Evolutionary conservation across 2,888 invertebrate genomes (phyloP).

Genomic region (Nipponacmea schrenckii): DNA sequence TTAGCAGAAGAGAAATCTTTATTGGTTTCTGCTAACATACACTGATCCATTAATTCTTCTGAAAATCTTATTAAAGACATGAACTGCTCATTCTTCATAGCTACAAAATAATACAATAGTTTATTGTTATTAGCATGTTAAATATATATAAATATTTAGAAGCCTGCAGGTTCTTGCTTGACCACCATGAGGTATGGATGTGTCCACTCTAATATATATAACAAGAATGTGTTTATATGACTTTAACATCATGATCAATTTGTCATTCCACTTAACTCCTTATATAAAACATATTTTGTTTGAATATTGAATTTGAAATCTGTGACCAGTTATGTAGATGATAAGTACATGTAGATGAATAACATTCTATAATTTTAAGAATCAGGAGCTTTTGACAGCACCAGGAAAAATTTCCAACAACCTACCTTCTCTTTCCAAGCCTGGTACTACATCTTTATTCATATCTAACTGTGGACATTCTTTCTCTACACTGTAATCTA

Average conservation of each 20-base stretch:
- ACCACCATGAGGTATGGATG: too few species aligned
- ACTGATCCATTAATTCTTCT: slow-evolving; percentile 86
- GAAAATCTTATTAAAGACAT: slow-evolving; percentile 89
- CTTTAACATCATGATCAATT: too few species aligned
- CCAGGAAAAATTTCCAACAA: neutral
- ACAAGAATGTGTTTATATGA: too few species aligned
- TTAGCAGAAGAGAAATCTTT: slow-evolving; percentile 70
- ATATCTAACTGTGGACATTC: slow-evolving; percentile 16
- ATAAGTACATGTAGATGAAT: neutral
- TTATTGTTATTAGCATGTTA: too few species aligned
- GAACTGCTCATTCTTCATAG: slow-evolving; percentile 70
- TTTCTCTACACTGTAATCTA: slow-evolving; percentile 1
- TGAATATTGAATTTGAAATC: neutral
- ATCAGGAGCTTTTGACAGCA: neutral
- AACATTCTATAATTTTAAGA: neutral
- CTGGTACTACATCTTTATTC: neutral
- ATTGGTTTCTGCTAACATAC: slow-evolving; percentile 85
- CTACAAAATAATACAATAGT: slow-evolving; percentile 25
- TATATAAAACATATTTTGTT: neutral
- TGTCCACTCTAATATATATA: too few species aligned
- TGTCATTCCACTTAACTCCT: too few species aligned
- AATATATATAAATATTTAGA: too few species aligned
- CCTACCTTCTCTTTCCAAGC: slow-evolving; percentile 33
- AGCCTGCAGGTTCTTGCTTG: too few species aligned
- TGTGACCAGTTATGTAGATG: neutral